phyloP scores from a whole-genome alignment of 2,888 invertebrate genomes.

The Bibio marci region DNA sequence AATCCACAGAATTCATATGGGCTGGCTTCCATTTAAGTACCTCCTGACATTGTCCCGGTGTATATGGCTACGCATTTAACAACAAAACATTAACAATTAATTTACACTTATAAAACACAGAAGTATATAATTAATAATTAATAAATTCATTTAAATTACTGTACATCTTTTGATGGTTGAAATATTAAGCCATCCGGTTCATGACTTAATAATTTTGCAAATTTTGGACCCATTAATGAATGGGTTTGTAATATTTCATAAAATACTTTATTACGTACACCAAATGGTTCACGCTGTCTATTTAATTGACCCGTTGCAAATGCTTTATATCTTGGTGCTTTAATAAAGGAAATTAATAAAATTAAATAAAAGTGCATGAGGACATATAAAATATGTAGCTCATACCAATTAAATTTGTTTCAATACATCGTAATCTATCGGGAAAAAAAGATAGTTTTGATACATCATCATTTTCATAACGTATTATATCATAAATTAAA shows the following conservation, averaged over 20 bases:
- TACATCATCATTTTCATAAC: conserved; percentile 62
- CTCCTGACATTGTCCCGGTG: conserved; percentile 59
- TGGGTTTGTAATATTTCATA: conserved; percentile 63
- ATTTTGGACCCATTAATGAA: conserved; percentile 63
- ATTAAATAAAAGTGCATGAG: conserved; percentile 6
- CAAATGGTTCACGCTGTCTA: conserved; percentile 70
- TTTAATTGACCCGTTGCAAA: conserved; percentile 57
- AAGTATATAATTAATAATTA: neutral
- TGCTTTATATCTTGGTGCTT: conserved; percentile 44
- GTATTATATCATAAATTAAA: conserved; percentile 86
- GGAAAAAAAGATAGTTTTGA: conserved; percentile 60
- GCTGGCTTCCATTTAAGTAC: conserved; percentile 97
- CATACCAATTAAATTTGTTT: conserved; percentile 47
- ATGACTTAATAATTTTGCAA: conserved; percentile 68
- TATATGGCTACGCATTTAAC: conserved; percentile 48
- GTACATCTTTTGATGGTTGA: conserved; percentile 73
- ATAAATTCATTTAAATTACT: conserved; percentile 11
- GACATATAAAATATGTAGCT: conserved; percentile 3
- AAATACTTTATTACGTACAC: conserved; percentile 80
- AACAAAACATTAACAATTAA: neutral
- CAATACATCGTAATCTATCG: conserved; percentile 58
- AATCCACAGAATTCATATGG: conserved; percentile 90
- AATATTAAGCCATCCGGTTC: conserved; percentile 98
- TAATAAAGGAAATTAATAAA: conserved; percentile 14
- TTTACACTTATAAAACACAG: conserved; percentile 1